Evolutionary conservation across 2,888 invertebrate genomes (phyloP).

Genomic region (Lasius platythorax): DNA sequence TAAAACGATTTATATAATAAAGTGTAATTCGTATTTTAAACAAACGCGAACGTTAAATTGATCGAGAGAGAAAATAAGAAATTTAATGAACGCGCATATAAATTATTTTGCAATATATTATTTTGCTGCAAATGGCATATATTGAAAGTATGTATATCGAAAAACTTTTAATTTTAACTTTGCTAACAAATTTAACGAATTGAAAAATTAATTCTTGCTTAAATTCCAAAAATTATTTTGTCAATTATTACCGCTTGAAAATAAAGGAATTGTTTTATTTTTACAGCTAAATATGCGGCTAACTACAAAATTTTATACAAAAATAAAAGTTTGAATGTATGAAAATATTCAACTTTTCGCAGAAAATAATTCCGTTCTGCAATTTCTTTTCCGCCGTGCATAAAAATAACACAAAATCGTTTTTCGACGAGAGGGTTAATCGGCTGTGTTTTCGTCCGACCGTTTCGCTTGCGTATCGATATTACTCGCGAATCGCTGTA

Average conservation of each 20-base stretch:
- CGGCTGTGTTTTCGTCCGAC: background rate
- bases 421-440: conserved; percentile 3
- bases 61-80: background rate
- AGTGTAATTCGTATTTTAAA: background rate
- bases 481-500: conserved; percentile 18
- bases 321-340: background rate
- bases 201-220: conserved; percentile 7
- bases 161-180: background rate
- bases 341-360: background rate
- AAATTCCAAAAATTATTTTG: background rate
- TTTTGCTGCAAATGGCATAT: background rate
- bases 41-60: background rate
- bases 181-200: background rate
- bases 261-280: background rate
- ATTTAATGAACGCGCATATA: background rate
- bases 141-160: background rate
- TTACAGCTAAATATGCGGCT: background rate
- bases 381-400: background rate
- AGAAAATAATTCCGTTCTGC: background rate
- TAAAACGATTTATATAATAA: conserved; percentile 1
- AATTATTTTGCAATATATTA: background rate
- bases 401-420: conserved; percentile 37
- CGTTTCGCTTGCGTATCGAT: background rate
- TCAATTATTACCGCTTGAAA: background rate
- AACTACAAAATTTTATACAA: background rate